Percentiles rank a stretch among this genome's conserved stretches.
These are phyloP conservation scores for Acleris cristana DNA, from an alignment of 2,888 invertebrate species.

Conservation along the genomic window DNA sequence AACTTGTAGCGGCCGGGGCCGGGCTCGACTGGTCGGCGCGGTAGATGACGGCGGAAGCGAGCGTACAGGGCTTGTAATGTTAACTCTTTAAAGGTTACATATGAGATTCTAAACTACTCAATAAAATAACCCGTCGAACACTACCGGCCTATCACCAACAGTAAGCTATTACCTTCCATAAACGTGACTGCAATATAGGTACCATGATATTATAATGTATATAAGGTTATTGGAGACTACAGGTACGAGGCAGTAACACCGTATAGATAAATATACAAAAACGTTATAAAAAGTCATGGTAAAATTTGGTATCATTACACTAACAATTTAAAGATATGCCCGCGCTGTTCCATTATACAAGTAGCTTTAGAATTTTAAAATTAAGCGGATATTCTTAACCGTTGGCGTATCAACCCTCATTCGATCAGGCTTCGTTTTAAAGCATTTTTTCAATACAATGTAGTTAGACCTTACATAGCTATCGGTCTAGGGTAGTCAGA, in stretches of 20 bases:
- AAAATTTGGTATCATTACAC: slow-evolving; percentile 52
- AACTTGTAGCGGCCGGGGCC: slow-evolving; percentile 51
- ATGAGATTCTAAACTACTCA: slow-evolving; percentile 39
- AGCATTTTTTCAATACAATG: slow-evolving; percentile 20
- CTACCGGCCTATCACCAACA: slow-evolving; percentile 16
- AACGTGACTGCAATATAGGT: slow-evolving; percentile 1
- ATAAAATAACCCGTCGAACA: slow-evolving; percentile 22
- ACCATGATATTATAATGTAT: slow-evolving; percentile 8
- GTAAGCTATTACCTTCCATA: background rate
- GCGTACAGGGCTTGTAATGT: slow-evolving; percentile 44
- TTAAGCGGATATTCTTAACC: slow-evolving; percentile 14
- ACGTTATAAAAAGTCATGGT: slow-evolving; percentile 74
- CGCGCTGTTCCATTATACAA: slow-evolving; percentile 4
- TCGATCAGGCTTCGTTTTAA: slow-evolving; percentile 28
- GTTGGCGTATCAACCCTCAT: slow-evolving; percentile 26
- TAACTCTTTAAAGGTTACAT: slow-evolving; percentile 41
- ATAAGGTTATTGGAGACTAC: slow-evolving; percentile 24
- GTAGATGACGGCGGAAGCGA: slow-evolving; percentile 46
- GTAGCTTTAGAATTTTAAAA: slow-evolving; percentile 2
- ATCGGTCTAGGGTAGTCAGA: slow-evolving; percentile 13
- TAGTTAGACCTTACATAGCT: slow-evolving; percentile 15
- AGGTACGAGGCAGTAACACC: slow-evolving; percentile 20
- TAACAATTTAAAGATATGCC: slow-evolving; percentile 38
- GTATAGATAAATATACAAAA: slow-evolving; percentile 54
- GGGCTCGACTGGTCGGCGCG: slow-evolving; percentile 15